Evolutionary conservation across 2,888 invertebrate genomes (phyloP), one percentile per base, ranked within the genome.

Genomic region (Meiosimyza decipiens): DNA sequence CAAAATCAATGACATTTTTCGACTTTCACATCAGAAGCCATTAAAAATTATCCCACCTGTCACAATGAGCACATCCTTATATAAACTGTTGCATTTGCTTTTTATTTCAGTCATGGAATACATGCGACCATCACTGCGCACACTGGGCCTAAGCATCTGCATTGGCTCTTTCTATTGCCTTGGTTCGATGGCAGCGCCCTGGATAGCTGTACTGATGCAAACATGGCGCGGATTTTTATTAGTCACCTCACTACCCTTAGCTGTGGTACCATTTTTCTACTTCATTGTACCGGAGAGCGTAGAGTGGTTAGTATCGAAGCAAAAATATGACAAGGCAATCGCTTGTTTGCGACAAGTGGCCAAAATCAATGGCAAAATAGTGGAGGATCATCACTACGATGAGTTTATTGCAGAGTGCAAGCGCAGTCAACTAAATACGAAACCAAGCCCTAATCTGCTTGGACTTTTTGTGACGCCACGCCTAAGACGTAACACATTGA

Each of bases 51-150:
- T 22, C 22, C 2, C 22, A 22, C 22, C 22, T 22, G 22, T 22
- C 22, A 22, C 1, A 22, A 22, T 22, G 2, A 3, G 3, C 22
- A 7, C 40, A 5, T 5, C 9, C 40, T 7, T 40, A 40, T 40
- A 40, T 3, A 22, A 22, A 22, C 22, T 22, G 6, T 40, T 5
- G 1, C 40, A 4, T 40, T 40, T 40, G 2, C 2, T 40, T 40
- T 40, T 9, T n/a, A n/a, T n/a, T n/a, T n/a, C 63, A 90, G 90
- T 91, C 50, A 89, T 91, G 89, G 91, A 91, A 81, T 91, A 91
- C 77, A 86, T 90, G 64, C 82, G 83, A 1, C 85, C 85, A 3
- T 80, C 83, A 7, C 85, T 89, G 82, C 84, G 91, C 73, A 86
- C 90, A 0, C 80, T 89, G 28, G 90, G 90, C 11, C 83, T 91